Conservation (phyloP, 2,888 invertebrate genomes). For the Drosophila kanekoi region DNA sequence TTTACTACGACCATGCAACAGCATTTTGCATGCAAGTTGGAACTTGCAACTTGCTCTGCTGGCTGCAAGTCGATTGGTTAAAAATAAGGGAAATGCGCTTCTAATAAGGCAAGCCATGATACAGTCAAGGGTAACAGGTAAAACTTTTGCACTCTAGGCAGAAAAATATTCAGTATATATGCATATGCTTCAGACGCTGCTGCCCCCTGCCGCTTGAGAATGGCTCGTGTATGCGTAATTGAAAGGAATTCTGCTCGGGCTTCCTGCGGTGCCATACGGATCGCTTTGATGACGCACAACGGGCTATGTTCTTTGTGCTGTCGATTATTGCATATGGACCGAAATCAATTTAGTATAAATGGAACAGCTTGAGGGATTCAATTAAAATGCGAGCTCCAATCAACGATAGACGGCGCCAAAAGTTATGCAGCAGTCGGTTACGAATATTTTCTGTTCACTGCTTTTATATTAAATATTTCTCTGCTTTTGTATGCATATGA, state of each 20-base stretch:
- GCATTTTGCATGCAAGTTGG: constrained; percentile 17
- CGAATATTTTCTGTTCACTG: constrained; percentile 2
- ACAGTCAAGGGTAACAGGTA: constrained; percentile 20
- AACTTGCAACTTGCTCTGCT: constrained; percentile 5
- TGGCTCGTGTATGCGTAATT: constrained; percentile 1
- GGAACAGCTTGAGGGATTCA: constrained; percentile 56
- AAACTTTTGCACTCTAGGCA: constrained; percentile 11
- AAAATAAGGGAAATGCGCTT: constrained; percentile 28
- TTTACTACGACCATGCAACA: constrained; percentile 12
- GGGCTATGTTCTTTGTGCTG: constrained; percentile 32
- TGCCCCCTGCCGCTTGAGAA: not conserved
- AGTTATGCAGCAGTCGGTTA: constrained; percentile 10
- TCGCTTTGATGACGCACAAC: constrained; percentile 53
- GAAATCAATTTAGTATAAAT: constrained; percentile 48
- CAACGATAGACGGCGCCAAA: constrained; percentile 30
- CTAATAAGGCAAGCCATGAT: constrained; percentile 28
- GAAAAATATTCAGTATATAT: constrained; percentile 15
- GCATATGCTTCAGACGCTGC: not conserved
- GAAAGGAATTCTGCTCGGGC: constrained; percentile 5
- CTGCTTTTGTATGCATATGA: not conserved
- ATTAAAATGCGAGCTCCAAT: constrained; percentile 46
- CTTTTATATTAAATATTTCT: constrained; percentile 34
- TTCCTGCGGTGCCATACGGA: constrained; percentile 34
- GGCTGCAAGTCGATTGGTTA: constrained; percentile 22
- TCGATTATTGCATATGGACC: constrained; percentile 22